phyloP scores from a whole-genome alignment of 2,888 invertebrate genomes.

The Hirudinaria manillensis region DNA sequence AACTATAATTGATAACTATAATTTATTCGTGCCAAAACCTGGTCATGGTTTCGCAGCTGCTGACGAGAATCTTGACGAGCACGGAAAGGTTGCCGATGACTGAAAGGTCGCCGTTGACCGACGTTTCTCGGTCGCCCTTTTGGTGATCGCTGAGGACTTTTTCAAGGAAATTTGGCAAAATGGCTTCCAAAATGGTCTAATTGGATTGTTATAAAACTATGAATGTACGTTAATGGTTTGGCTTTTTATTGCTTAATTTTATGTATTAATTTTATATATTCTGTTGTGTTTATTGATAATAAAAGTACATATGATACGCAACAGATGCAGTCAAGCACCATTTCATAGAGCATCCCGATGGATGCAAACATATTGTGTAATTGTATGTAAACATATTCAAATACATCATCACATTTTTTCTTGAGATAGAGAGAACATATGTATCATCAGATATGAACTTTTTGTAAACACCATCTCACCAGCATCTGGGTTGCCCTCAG shows the following conservation, averaged over 20 bases:
- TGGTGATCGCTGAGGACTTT: slow-evolving; percentile 84
- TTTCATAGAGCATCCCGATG: too few species aligned
- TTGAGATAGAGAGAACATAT: background rate
- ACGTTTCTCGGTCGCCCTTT: slow-evolving; percentile 69
- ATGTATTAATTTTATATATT: too few species aligned
- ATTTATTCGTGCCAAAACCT: slow-evolving; percentile 11
- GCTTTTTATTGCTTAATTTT: too few species aligned
- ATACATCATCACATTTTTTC: background rate
- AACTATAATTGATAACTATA: too few species aligned
- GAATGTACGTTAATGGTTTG: too few species aligned
- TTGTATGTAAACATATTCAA: background rate
- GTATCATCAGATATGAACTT: background rate
- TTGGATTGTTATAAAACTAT: too few species aligned
- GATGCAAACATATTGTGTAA: too few species aligned
- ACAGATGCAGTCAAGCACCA: too few species aligned
- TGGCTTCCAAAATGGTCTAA: slow-evolving; percentile 88
- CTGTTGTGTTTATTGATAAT: too few species aligned
- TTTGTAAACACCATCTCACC: too few species aligned
- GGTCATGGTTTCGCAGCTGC: slow-evolving; percentile 82
- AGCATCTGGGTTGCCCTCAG: slow-evolving; percentile 61
- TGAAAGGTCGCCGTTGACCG: slow-evolving; percentile 82
- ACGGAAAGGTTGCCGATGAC: slow-evolving; percentile 86
- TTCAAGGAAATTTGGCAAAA: slow-evolving; percentile 87
- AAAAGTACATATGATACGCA: too few species aligned
- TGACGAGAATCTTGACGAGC: slow-evolving; percentile 87